Conservation (phyloP, 2,888 invertebrate genomes). For the Amblyjoppa proteus region DNA sequence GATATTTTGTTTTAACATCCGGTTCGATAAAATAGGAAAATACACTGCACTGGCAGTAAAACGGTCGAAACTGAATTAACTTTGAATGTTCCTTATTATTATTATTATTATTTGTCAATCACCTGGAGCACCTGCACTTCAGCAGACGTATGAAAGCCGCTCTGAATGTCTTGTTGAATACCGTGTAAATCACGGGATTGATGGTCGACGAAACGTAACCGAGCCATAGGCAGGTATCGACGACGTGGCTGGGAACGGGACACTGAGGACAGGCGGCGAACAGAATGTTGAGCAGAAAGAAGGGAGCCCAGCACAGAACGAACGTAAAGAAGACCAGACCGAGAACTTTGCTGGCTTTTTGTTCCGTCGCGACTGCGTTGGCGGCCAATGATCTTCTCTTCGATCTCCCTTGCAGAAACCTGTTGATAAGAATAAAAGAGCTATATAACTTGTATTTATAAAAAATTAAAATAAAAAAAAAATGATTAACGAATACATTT, state of each 20-base stretch:
- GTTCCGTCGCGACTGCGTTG: conserved; percentile 95
- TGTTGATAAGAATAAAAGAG: conserved; percentile 75
- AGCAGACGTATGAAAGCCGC: conserved; percentile 93
- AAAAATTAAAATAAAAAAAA: background rate
- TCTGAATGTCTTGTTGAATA: conserved; percentile 96
- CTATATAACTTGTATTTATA: background rate
- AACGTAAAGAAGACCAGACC: conserved; percentile 97
- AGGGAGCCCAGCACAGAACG: conserved; percentile 97
- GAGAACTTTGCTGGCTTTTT: conserved; percentile 97
- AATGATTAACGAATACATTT: background rate
- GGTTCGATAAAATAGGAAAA: background rate
- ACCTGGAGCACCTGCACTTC: conserved; percentile 92
- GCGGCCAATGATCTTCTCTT: conserved; percentile 91
- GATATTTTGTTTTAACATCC: background rate
- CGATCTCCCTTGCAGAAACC: conserved; percentile 90
- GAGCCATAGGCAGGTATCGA: conserved; percentile 95
- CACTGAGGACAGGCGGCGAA: conserved; percentile 94
- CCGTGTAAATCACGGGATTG: conserved; percentile 97
- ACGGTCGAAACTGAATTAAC: background rate
- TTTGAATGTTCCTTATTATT: background rate
- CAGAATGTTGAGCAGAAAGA: conserved; percentile 94
- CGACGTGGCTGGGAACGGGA: conserved; percentile 90
- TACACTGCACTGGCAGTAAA: no score
- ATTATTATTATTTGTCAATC: conserved; percentile 68
- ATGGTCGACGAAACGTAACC: conserved; percentile 97